phyloP scores from a whole-genome alignment of 2,797 vertebrate genomes.

The Poecilia wingei region DNA sequence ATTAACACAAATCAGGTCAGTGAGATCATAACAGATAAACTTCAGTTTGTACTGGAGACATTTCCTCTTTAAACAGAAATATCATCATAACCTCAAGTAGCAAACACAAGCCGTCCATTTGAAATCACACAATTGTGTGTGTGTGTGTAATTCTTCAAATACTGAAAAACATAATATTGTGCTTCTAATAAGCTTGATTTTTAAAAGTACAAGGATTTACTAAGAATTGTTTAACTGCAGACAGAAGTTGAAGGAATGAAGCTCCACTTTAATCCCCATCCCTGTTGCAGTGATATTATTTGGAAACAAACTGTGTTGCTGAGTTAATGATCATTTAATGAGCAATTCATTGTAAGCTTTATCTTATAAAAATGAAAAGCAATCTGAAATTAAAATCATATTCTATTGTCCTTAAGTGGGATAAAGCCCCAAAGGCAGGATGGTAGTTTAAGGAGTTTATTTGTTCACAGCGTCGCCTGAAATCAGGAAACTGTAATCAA shows the following conservation, averaged over 20 bases:
- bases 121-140: no score
- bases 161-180: neutral
- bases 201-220: neutral
- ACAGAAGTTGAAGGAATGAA: conserved; percentile 11
- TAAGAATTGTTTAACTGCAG: conserved; percentile 6
- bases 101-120: neutral
- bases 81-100: no score
- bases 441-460: conserved; percentile 61
- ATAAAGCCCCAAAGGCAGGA: conserved; percentile 43
- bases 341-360: conserved; percentile 74
- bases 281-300: conserved; percentile 44
- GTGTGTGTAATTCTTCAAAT: neutral
- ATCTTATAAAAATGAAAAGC: conserved; percentile 57
- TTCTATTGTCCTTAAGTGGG: conserved; percentile 53
- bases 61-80: neutral
- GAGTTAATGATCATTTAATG: conserved; percentile 80
- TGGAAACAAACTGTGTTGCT: conserved; percentile 62
- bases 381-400: conserved; percentile 70
- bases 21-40: neutral
- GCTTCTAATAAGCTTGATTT: neutral
- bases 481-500: conserved; percentile 73
- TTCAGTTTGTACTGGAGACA: neutral
- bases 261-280: conserved; percentile 26
- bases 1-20: neutral
- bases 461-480: conserved; percentile 64